Conservation (phyloP, 2,113 vertebrate species). For the Prionailurus bengalensis region DNA sequence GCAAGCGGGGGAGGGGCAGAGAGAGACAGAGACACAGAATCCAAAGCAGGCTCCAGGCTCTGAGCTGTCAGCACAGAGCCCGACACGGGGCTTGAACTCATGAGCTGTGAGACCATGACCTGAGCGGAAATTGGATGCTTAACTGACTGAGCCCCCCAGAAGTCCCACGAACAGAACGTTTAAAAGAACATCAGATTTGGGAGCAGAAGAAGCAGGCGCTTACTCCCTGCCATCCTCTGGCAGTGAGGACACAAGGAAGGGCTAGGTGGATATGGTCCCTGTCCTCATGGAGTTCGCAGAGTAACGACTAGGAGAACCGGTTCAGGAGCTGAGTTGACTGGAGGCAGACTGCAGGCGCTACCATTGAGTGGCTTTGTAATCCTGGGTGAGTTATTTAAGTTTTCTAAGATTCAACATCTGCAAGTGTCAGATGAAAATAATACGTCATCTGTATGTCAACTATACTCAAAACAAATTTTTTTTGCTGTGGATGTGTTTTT, state of each 20-base stretch:
- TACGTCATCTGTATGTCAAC: neutral
- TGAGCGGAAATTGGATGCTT: no score
- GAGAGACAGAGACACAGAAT: no score
- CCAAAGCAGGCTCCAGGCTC: no score
- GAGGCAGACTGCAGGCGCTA: neutral
- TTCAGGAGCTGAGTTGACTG: neutral
- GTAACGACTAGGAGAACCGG: neutral
- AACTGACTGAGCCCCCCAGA: no score
- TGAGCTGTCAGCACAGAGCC: no score
- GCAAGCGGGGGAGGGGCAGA: no score
- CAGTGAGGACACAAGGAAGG: accelerated
- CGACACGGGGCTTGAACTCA: no score
- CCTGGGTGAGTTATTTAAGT: neutral
- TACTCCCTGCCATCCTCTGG: neutral
- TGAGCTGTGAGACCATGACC: no score
- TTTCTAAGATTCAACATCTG: neutral
- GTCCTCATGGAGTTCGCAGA: neutral
- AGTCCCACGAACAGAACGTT: neutral
- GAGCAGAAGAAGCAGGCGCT: neutral
- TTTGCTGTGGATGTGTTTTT: neutral
- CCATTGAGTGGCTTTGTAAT: neutral
- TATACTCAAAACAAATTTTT: neutral
- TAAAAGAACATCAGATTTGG: neutral
- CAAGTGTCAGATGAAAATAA: neutral
- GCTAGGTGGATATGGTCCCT: neutral